Percentiles rank a stretch among this genome's conserved stretches.
These are phyloP conservation scores for Euura saliciscinereae DNA, from an alignment of 1,140 invertebrate genomes.

Conservation along the genomic window DNA sequence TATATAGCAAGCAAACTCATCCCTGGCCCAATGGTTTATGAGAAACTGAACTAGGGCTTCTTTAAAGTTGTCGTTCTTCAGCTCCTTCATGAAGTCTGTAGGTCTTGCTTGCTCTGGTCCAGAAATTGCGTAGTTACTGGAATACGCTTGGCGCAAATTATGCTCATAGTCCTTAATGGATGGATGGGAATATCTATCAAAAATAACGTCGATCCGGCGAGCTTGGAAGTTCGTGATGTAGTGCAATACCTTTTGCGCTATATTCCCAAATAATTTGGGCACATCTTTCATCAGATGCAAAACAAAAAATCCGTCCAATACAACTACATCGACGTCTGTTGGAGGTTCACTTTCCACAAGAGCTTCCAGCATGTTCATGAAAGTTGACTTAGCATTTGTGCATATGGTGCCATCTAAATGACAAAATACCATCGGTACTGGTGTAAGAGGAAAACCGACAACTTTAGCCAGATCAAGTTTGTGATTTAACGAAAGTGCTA, in stretches of 20 bases:
- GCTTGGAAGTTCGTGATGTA: slow-evolving; percentile 23
- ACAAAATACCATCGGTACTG: slow-evolving; percentile 34
- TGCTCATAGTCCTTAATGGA: slow-evolving; percentile 41
- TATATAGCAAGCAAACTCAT: slow-evolving; percentile 29
- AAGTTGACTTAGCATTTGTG: slow-evolving; percentile 34
- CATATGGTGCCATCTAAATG: slow-evolving; percentile 29
- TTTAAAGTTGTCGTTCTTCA: slow-evolving; percentile 39
- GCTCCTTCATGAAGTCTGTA: slow-evolving; percentile 29
- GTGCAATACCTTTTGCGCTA: slow-evolving; percentile 41
- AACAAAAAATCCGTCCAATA: slow-evolving; percentile 44
- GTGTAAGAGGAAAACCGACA: slow-evolving; percentile 31
- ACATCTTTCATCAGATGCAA: slow-evolving; percentile 41
- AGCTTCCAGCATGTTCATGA: slow-evolving; percentile 33
- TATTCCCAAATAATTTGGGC: slow-evolving; percentile 37
- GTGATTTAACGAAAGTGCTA: slow-evolving; percentile 33
- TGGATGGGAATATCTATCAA: slow-evolving; percentile 28
- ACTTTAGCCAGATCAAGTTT: slow-evolving; percentile 31
- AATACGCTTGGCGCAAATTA: slow-evolving; percentile 25
- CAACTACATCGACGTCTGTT: slow-evolving; percentile 29
- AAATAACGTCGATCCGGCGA: slow-evolving; percentile 20
- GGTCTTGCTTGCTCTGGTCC: slow-evolving; percentile 26
- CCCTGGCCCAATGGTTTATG: slow-evolving; percentile 29
- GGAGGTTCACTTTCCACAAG: slow-evolving; percentile 23
- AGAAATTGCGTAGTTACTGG: slow-evolving; percentile 30
- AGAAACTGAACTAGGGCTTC: slow-evolving; percentile 38